Percentiles rank a stretch among this genome's conserved stretches.
phyloP scores from a whole-genome alignment of 2,113 vertebrate genomes.

The Hypanus sabinus region DNA sequence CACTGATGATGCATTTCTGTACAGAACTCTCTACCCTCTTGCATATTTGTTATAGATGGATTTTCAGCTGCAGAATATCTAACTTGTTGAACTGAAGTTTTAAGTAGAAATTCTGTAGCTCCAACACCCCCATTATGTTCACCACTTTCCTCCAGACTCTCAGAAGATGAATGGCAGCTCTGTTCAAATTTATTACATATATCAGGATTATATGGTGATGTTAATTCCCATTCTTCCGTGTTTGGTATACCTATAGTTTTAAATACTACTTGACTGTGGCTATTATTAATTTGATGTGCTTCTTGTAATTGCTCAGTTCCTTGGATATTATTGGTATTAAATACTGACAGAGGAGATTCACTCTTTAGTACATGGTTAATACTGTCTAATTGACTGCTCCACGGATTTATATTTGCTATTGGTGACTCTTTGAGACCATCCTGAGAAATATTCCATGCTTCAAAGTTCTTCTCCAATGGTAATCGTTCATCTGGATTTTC shows the following conservation, averaged over 20 bases:
- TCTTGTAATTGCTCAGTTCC: background rate
- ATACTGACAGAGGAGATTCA: background rate
- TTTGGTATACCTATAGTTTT: background rate
- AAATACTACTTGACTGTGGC: background rate
- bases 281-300: background rate
- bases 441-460: conserved; percentile 17
- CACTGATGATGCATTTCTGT: background rate
- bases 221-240: background rate
- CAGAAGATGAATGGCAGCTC: background rate
- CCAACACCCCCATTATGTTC: conserved; percentile 15
- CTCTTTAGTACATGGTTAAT: background rate
- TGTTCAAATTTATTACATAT: conserved; percentile 32
- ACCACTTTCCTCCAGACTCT: background rate
- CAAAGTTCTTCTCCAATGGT: background rate
- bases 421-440: background rate
- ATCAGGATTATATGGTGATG: background rate
- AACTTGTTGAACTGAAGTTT: conserved; percentile 46
- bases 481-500: background rate
- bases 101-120: conserved; percentile 42
- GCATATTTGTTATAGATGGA: no score
- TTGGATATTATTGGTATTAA: background rate
- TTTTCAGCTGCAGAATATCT: conserved; percentile 40
- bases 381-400: background rate
- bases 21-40: background rate
- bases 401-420: background rate